These are phyloP conservation scores for Cheilosia impressa DNA, from an alignment of 2,888 invertebrate species.

Conservation along the genomic window DNA sequence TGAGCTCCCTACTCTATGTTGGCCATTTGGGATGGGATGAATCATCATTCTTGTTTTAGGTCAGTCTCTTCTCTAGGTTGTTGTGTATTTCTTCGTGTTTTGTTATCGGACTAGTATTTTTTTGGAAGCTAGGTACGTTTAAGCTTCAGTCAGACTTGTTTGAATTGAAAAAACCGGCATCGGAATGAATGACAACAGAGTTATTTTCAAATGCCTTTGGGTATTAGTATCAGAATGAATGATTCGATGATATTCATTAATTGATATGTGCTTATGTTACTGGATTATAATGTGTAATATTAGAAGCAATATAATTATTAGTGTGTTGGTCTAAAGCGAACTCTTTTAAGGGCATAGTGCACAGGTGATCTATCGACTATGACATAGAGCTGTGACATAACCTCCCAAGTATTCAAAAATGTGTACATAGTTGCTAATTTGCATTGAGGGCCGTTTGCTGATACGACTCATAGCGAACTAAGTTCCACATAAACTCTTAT, in stretches of 20 bases:
- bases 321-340: too few relatives aligned
- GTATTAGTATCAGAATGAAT: not conserved
- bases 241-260: not conserved
- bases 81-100: not conserved
- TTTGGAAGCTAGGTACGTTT: not conserved
- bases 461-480: too few relatives aligned
- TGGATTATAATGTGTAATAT: too few relatives aligned
- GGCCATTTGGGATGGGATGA: conserved; percentile 2
- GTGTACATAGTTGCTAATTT: too few relatives aligned
- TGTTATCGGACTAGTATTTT: not conserved
- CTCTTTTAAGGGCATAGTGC: too few relatives aligned
- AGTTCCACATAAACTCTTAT: too few relatives aligned
- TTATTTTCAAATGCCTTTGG: not conserved
- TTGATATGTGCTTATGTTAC: too few relatives aligned
- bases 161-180: not conserved
- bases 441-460: too few relatives aligned
- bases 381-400: too few relatives aligned
- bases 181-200: not conserved
- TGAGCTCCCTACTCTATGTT: not conserved
- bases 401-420: too few relatives aligned
- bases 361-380: too few relatives aligned
- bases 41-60: conserved; percentile 30
- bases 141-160: not conserved
- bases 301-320: too few relatives aligned
- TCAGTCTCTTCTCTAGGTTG: not conserved